phyloP scores from a whole-genome alignment of 2,888 invertebrate species.

The Conistra vaccinii region DNA sequence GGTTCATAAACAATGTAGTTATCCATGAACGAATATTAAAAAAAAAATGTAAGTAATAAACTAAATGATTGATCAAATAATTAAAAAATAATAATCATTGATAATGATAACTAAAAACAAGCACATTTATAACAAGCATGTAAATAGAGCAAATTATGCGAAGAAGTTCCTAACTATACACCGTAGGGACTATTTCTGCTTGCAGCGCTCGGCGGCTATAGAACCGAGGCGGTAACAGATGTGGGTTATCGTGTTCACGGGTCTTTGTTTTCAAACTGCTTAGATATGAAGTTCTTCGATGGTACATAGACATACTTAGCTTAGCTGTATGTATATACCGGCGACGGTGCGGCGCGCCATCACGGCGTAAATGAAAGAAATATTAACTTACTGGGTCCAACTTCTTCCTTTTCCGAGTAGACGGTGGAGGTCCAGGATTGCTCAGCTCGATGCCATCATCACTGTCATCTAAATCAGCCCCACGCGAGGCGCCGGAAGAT shows the following conservation, averaged over 20 bases:
- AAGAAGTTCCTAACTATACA: no score
- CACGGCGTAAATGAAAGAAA: background rate
- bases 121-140: background rate
- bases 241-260: no score
- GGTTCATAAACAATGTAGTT: no score
- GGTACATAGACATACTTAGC: background rate
- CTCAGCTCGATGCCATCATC: conserved; percentile 91
- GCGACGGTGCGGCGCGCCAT: background rate
- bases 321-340: background rate
- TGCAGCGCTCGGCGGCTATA: no score
- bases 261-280: no score
- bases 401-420: conserved; percentile 92
- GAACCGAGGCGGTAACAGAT: no score
- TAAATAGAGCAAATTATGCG: background rate
- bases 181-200: no score
- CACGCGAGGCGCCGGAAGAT: conserved; percentile 95
- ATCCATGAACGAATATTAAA: no score
- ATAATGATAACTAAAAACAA: background rate
- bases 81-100: background rate
- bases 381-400: conserved; percentile 93
- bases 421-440: conserved; percentile 86
- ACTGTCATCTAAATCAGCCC: conserved; percentile 92
- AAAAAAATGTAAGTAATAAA: no score
- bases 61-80: background rate
- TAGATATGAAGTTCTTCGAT: no score